Base-by-base conservation (phyloP, 2,113 vertebrate genomes). In the Siniperca knerii region DNA sequence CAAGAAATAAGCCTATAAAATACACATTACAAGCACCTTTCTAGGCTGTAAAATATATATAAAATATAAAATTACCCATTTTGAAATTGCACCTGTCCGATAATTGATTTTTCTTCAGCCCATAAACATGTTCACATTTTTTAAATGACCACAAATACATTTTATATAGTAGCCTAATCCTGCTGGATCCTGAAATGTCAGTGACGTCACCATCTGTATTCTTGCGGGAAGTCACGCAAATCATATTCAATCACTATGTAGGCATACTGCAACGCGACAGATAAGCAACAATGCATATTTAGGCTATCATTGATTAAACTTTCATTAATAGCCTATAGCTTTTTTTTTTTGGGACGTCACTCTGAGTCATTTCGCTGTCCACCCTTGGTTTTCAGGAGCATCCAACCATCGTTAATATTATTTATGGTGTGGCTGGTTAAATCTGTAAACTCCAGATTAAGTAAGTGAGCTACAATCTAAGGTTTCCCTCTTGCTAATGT, bases 181-280 rank as follows among this genome's bases (percentile, higher is more conserved):
- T 23, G 8, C 13, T 66, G 7, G 7, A 10, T 20, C 10, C 44
- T 72, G 52, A 76, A 44, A 25, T 55, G n/a, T 13, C 29, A 40
- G 21, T 71, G 77, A 71, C 81, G 33, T 80, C 80, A 79, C 23
- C 2, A 33, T 0, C n/a, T 71, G n/a, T 18, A 48, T 18, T 55
- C 61, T 64, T 67, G 20, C 0, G 6, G 46, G 29, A 81, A 86
- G 58, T 50, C 73, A 60, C 11, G 21, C n/a, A 64, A 72, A 67
- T 65, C 33, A 37, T 21, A 67, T 37, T 48, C 12, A 60, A 60
- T 58, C 71, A 46, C 79, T 50, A 61, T 29, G 20, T 57, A 25
- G 8, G 3, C 2, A 60, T 12, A 71, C 57, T 42, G 60, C 0
- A 67, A n/a, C 44, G 4, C 13, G 15, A 50, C 20, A 16, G 20